phyloP scores from a whole-genome alignment of 2,113 vertebrate species.

The Lonchura striata region DNA sequence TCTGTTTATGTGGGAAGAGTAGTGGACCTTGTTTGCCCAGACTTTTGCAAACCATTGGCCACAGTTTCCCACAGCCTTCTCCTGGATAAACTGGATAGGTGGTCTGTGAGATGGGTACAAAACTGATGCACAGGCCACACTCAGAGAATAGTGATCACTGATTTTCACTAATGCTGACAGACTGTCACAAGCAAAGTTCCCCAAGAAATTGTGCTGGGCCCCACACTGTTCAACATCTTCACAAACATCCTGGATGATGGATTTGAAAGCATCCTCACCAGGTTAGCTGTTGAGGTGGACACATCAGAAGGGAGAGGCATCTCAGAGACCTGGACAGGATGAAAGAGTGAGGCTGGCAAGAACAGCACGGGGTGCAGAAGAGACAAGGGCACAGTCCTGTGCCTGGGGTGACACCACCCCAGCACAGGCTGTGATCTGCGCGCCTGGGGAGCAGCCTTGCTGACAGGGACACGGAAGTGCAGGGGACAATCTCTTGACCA shows the following conservation, averaged over 20 bases:
- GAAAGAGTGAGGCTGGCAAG: not conserved
- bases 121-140: not conserved
- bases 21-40: not conserved
- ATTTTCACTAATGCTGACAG: not conserved
- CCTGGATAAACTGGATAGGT: not conserved
- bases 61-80: not conserved
- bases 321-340: not conserved
- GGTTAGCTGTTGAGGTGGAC: not conserved
- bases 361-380: not conserved
- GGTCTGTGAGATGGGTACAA: not conserved
- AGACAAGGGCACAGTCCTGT: not conserved
- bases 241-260: not conserved
- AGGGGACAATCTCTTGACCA: rapidly evolving
- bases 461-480: rapidly evolving
- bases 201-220: not conserved
- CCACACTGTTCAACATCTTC: not conserved
- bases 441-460: not conserved
- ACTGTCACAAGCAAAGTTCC: not conserved
- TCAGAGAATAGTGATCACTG: not conserved
- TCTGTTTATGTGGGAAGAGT: not conserved
- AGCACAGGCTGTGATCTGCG: not conserved
- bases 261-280: not conserved
- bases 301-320: not conserved
- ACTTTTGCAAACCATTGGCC: not conserved
- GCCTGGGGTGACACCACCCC: not conserved